Percentiles rank a stretch among this genome's conserved stretches.
phyloP scores from a whole-genome alignment of 2,888 invertebrate species.

The Baronia brevicornis region DNA sequence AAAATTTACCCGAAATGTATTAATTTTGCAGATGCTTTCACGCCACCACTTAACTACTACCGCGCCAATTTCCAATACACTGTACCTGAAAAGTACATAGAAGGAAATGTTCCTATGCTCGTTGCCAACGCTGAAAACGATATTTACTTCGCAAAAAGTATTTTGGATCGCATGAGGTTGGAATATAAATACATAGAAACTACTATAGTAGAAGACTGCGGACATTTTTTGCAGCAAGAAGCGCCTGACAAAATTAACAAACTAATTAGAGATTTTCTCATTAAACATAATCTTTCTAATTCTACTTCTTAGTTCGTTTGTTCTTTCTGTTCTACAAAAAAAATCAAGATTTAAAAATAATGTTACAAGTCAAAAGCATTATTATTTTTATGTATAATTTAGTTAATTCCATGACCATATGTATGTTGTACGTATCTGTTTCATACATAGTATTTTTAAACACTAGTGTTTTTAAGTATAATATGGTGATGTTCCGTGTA shows the following conservation, averaged over 20 bases:
- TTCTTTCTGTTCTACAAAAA: too few species aligned
- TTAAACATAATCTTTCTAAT: conserved; percentile 40
- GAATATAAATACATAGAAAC: conserved; percentile 58
- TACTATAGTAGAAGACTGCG: conserved; percentile 50
- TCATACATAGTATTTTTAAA: too few species aligned
- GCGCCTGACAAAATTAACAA: conserved; percentile 68
- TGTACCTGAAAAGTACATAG: conserved; percentile 32
- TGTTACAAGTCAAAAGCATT: too few species aligned
- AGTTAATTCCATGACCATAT: too few species aligned
- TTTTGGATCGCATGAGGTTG: conserved; percentile 46
- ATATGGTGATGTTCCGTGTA: too few species aligned
- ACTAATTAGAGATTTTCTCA: conserved; percentile 60
- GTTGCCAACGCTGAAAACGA: conserved; percentile 64
- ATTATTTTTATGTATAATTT: too few species aligned
- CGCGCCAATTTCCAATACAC: conserved; percentile 54
- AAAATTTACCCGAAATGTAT: too few species aligned
- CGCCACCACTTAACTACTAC: conserved; percentile 75
- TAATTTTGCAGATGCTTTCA: conserved; percentile 63
- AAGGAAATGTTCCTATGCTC: conserved; percentile 55
- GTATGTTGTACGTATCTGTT: too few species aligned
- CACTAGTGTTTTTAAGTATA: too few species aligned
- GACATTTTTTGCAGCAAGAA: conserved; percentile 75
- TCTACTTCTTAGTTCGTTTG: too few species aligned
- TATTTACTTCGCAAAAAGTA: conserved; percentile 33
- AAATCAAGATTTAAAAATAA: too few species aligned